Evolutionary conservation across 2,113 vertebrate genomes (phyloP).

Genomic region (rabbit (Oryctolagus cuniculus)): mOryCun1.1 NC_091453.1:86113501-86114000

Average conservation of each 20-base stretch:
- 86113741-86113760: background rate
- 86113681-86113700: background rate
- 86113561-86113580: constrained; percentile 16
- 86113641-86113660: background rate
- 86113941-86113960: background rate
- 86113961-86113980: constrained; percentile 26
- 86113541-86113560: background rate
- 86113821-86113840: background rate
- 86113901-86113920: constrained; percentile 46
- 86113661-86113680: background rate
- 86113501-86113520: constrained; percentile 17
- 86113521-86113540: background rate
- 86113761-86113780: background rate
- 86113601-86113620: background rate
- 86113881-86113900: background rate
- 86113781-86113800: constrained; percentile 2
- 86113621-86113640: background rate
- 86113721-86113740: background rate
- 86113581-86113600: background rate
- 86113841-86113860: background rate
- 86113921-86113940: constrained; percentile 63
- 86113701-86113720: background rate
- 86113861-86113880: background rate
- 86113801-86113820: background rate
- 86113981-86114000: background rate